phyloP scores from a whole-genome alignment of 2,797 vertebrate species.

The Cossypha niveicapilla region DNA sequence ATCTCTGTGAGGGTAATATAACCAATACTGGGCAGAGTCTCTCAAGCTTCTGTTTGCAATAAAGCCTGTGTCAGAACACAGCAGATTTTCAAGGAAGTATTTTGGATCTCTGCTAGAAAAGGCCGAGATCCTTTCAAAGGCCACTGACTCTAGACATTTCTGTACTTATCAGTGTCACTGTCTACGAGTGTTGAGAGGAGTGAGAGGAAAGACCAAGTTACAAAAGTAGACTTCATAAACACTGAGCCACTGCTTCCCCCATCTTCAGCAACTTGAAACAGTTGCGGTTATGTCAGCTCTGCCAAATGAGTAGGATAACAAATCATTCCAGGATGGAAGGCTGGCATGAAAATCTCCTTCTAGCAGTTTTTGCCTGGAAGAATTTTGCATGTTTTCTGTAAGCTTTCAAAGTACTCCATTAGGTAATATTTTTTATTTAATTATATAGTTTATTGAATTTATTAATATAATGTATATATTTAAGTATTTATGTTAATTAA shows the following conservation, averaged over 20 bases:
- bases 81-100: background rate
- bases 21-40: background rate
- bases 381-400: background rate
- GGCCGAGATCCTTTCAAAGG: background rate
- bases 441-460: background rate
- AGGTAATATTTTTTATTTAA: background rate
- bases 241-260: background rate
- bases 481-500: background rate
- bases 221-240: background rate
- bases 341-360: background rate
- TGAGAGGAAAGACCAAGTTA: background rate
- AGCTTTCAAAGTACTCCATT: background rate
- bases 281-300: background rate
- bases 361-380: background rate
- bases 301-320: background rate
- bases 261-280: background rate
- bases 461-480: background rate
- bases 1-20: background rate
- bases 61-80: background rate
- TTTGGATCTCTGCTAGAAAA: background rate
- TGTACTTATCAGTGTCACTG: background rate
- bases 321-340: background rate
- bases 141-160: background rate
- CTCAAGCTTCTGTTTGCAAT: background rate
- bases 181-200: background rate